A percentile compares a stretch with the other conserved stretches of the same genome.
These are phyloP conservation scores for Macrosiphum euphorbiae DNA, from an alignment of 2,888 invertebrate genomes.

Conservation along the genomic window DNA sequence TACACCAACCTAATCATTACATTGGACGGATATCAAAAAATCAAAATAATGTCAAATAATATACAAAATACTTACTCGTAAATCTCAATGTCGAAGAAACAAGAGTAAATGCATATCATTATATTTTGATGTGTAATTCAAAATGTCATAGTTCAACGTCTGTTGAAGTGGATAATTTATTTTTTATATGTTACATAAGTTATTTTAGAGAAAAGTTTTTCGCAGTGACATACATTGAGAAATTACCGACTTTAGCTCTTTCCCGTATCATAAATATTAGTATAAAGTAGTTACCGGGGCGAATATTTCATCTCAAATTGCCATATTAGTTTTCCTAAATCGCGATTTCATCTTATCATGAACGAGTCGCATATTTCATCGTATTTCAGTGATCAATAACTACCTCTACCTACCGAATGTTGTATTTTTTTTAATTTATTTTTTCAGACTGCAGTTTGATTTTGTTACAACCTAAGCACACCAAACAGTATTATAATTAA, in stretches of 20 bases:
- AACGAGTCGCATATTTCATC: background rate
- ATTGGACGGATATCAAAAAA: background rate
- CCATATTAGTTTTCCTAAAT: background rate
- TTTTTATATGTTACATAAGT: background rate
- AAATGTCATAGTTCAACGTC: slow-evolving; percentile 4
- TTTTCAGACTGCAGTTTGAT: background rate
- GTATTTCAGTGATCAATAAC: background rate
- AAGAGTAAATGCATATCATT: background rate
- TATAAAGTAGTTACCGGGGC: background rate
- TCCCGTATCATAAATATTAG: background rate
- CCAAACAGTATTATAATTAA: slow-evolving; percentile 8
- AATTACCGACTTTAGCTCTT: background rate
- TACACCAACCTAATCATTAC: background rate
- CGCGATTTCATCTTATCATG: background rate
- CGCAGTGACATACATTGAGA: background rate
- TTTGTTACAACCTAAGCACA: background rate
- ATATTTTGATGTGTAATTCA: background rate
- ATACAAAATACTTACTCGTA: background rate
- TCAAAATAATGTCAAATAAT: background rate
- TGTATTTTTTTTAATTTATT: background rate
- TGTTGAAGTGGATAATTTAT: background rate
- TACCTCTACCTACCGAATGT: background rate
- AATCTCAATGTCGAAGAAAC: background rate
- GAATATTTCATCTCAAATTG: slow-evolving; percentile 31
- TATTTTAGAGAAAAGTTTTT: background rate